Base-by-base conservation (phyloP, 2,888 invertebrate species). In the Agonopterix arenella region DNA sequence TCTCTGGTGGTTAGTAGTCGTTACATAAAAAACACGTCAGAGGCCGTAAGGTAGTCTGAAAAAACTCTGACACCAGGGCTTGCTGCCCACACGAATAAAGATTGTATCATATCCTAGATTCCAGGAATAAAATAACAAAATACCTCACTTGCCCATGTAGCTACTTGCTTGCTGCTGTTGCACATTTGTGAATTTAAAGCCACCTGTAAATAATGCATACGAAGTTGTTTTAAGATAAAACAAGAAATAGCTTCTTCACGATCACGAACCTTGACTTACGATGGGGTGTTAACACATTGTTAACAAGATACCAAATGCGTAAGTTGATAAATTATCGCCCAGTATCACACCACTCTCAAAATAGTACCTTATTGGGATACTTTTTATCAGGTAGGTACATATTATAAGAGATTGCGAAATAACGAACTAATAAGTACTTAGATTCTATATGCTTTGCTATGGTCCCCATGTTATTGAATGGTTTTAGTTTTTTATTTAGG, bases 291-390 rank as follows among this genome's bases (percentile, higher is more conserved):
- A 13, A 13, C 13, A 13, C 13, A 13, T 13, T 13, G 13, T 13
- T 13, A 85, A 84, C 67, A 47, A 60, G 68, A 71, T 52, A 58
- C 64, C 66, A 78, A 76, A 73, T 60, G 66, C 55, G 65, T 55
- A 58, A 67, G 64, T 28, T 7, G 75, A 64, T 55, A 54, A 58
- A 58, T 77, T 76, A 76, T 57, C 76, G 68, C 66, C 66, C 52
- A 54, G 52, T 28, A 59, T 59, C 62, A 61, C 57, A 59, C 61
- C 63, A 57, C 55, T 55, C 59, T 56, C 56, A 55, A 58, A 56
- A 47, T 55, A 13, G 13, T 2, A 42, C 62, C 64, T 57, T 59
- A 58, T 63, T 57, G 52, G 55, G 2, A 28, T 28, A 28, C 4
- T 28, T 8, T 18, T 28, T 18, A 16, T 44, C 3, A n/a, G 16